phyloP scores from a whole-genome alignment of 2,797 vertebrate species.

The Channa striata region DNA sequence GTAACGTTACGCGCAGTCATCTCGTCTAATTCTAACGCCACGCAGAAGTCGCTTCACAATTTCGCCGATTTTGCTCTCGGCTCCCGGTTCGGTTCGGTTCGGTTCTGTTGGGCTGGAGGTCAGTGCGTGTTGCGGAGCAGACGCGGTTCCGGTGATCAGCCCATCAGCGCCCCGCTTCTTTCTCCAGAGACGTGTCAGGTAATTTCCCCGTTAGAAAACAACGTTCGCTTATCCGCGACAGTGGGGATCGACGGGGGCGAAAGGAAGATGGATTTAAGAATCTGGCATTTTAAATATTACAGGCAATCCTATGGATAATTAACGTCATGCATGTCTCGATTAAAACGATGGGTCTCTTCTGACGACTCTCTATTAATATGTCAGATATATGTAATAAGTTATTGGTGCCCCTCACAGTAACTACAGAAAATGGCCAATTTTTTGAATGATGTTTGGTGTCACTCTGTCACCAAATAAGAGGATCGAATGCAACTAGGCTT shows the following conservation, averaged over 20 bases:
- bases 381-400: not conserved
- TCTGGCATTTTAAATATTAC: not conserved
- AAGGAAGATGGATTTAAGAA: not conserved
- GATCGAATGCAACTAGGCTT: not conserved
- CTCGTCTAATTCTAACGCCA: not conserved
- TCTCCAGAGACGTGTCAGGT: not conserved
- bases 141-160: not conserved
- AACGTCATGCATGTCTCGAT: not conserved
- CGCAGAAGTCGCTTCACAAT: not conserved
- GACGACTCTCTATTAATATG: not conserved
- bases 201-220: not conserved
- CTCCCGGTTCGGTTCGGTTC: not conserved
- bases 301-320: not conserved
- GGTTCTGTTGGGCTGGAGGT: not conserved
- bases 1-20: conserved; percentile 30
- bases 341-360: not conserved
- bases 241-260: not conserved
- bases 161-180: not conserved
- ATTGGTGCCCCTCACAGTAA: not conserved
- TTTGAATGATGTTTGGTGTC: conserved; percentile 5
- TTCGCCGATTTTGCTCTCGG: not conserved
- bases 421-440: rapidly evolving
- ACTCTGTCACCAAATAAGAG: not conserved
- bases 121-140: rapidly evolving
- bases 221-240: not conserved